These are phyloP conservation scores for Onychomys torridus DNA, from an alignment of 2,797 vertebrate species.

Conservation along the genomic window DNA sequence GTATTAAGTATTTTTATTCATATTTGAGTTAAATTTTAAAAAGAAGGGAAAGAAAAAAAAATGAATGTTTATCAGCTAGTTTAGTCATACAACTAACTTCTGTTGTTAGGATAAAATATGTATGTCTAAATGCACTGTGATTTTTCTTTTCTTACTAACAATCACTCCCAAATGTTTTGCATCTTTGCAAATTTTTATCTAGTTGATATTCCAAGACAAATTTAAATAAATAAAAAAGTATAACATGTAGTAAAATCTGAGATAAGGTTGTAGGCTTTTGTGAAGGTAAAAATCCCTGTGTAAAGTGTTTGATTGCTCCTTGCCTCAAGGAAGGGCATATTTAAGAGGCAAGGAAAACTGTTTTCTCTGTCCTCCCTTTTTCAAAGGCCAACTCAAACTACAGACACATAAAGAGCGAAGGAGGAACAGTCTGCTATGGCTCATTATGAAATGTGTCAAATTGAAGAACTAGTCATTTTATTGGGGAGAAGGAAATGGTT, in stretches of 20 bases:
- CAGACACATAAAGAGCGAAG: constrained; percentile 23
- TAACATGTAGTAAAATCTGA: background rate
- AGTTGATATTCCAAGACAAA: background rate
- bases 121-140: background rate
- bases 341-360: background rate
- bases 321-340: background rate
- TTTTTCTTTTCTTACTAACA: constrained; percentile 3
- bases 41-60: background rate
- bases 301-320: background rate
- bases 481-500: constrained; percentile 23
- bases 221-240: background rate
- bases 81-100: background rate
- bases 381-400: constrained; percentile 15
- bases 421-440: background rate
- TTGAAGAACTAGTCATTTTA: constrained; percentile 54
- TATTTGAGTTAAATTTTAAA: background rate
- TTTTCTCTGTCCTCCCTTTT: background rate
- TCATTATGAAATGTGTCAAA: constrained; percentile 31
- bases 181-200: background rate
- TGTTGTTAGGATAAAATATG: background rate
- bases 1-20: background rate
- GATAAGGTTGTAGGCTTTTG: background rate
- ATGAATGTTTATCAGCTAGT: background rate
- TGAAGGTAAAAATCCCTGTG: background rate
- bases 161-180: background rate